Conservation (phyloP, 2,113 vertebrate genomes). For the Mormoops blainvillei region DNA sequence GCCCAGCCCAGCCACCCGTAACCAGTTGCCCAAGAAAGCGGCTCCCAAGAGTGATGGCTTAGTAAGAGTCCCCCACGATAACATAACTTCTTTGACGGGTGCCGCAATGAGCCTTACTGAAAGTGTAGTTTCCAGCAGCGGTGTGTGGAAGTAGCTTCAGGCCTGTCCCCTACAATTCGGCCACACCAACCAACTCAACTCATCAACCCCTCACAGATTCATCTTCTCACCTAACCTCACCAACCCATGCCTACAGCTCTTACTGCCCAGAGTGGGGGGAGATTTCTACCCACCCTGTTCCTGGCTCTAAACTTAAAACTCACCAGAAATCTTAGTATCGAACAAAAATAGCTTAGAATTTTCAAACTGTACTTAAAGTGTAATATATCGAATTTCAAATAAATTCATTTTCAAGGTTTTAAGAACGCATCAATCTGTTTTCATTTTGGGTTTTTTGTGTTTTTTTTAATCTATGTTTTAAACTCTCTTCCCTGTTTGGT, state of each 20-base stretch:
- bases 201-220: background rate
- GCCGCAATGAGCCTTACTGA: background rate
- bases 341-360: background rate
- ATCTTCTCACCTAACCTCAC: background rate
- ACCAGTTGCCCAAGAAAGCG: background rate
- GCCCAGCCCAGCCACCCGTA: background rate
- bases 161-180: background rate
- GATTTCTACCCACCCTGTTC: background rate
- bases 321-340: background rate
- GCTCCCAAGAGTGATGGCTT: background rate
- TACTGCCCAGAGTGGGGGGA: background rate
- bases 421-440: background rate
- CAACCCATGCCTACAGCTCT: background rate
- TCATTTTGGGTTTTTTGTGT: background rate
- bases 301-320: background rate
- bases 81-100: background rate
- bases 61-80: background rate
- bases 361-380: background rate
- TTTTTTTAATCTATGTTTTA: background rate
- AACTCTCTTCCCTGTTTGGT: background rate
- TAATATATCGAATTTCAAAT: background rate
- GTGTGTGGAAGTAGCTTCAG: background rate
- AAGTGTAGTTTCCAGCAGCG: background rate
- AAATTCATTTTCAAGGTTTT: background rate
- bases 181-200: background rate